Base-by-base conservation (phyloP, 1,140 invertebrate genomes). In the Zeugodacus cucurbitae region DNA sequence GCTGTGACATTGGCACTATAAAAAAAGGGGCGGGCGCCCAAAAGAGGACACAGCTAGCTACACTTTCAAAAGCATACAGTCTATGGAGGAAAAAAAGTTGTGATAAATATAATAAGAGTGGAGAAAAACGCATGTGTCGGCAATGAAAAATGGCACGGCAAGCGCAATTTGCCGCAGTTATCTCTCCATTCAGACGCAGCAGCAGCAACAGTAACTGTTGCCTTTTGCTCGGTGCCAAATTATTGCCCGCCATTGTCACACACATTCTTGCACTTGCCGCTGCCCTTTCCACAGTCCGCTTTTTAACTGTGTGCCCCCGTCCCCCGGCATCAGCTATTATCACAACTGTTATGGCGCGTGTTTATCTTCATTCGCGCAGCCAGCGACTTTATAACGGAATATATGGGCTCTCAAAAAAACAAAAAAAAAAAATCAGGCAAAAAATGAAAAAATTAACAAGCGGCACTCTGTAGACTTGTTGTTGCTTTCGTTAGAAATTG, bases 361-460 rank as follows among this genome's bases (percentile, higher is more conserved):
- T 59, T 87, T 87, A 87, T 87, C 85, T 87, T 87, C 85, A 87
- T 87, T 87, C 85, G 58, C 44, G 20, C 85, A 87, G 85, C 54
- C 74, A 82, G 74, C 74, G 74, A 82, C 74, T 82, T 82, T 37
- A 82, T 82, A 82, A 82, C 34, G 74, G 41, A 82, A 54, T 54
- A 54, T 54, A 54, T 17, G 17, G 44, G 17, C 48, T 26, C 26
- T 3, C 11, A 22, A 34, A 44, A 44, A 82, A 82, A 14, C 32
- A n/a, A n/a, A 37, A 8, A 10, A 0, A 26, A 82, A 48, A 82
- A 48, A 29, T 22, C 34, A 5, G 3, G 3, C 3, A 11, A 0
- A 20, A 34, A 41, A 34, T 22, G 10, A n/a, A 3, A n/a, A 78
- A 10, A 26, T 82, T 48, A 22, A 74, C 29, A 74, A 32, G 34